Evolutionary conservation across 2,888 invertebrate species (phyloP), one percentile per base, ranked within the genome.

Genomic region (Hybos culiciformis): DNA sequence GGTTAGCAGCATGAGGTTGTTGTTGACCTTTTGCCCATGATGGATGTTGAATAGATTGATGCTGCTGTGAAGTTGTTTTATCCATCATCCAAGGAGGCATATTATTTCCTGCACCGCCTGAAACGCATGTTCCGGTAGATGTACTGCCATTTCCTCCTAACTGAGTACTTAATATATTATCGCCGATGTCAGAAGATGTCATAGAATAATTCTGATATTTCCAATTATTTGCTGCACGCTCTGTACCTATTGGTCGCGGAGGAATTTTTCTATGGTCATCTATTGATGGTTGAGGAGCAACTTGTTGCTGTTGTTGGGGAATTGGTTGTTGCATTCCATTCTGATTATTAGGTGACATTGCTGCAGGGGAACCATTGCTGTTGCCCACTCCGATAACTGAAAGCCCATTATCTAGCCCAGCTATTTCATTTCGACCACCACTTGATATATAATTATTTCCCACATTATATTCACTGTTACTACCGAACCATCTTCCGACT

Each of bases 201-300:
- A 43, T 23, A 1, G 58, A 55, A 45, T 60, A 64, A 49, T 60
- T 60, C 42, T 61, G 61, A 45, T 59, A 63, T 45, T 65, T 65
- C 65, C 64, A 65, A 39, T 63, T 63, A n/a, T n/a, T n/a, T n/a
- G n/a, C n/a, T 14, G 64, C 64, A 54, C 87, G 73, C 67, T 86
- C 87, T 1, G 84, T 86, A 51, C 87, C 87, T 60, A 87, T 87
- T 40, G 87, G 86, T 5, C 81, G 58, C 42, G n/a, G n/a, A 37
- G 80, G 78, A 53, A 66, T 66, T 55, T 66, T 66, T 24, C 66
- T 59, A 51, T 60, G 57, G 53, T 67, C 67, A 46, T 67, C 66
- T 29, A 51, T 50, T 8, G 24, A 21, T 31, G 48, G 48, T 34
- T 46, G 50, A 8, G 43, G 50, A 37, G 51, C 51, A 9, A 49